Conservation (phyloP, 2,113 vertebrate genomes). For the Misgurnus mizolepis region DNA sequence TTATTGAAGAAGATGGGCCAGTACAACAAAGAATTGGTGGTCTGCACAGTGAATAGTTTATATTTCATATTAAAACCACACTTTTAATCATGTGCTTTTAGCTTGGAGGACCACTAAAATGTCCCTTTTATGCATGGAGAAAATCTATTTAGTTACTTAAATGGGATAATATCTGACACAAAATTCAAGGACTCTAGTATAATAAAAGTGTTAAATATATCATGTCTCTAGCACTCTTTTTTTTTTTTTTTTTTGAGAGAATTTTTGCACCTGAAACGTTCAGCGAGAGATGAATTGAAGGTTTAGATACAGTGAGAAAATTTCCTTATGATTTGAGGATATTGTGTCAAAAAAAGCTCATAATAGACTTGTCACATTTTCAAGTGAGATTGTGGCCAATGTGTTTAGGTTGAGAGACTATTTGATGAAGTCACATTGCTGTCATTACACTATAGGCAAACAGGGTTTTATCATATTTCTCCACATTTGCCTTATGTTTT, state of each 20-base stretch:
- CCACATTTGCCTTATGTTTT: not conserved
- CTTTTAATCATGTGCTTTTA: slow-evolving; percentile 28
- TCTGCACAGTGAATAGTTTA: slow-evolving; percentile 39
- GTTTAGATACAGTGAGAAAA: not conserved
- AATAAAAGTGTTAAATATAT: slow-evolving; percentile 6
- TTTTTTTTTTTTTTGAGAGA: not conserved
- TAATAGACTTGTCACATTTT: slow-evolving; percentile 6
- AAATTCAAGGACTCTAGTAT: not conserved
- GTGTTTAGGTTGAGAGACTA: slow-evolving; percentile 4
- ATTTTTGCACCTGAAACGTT: not conserved
- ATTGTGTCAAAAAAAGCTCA: not conserved
- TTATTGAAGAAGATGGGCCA: slow-evolving; percentile 37
- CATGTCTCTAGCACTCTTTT: not conserved
- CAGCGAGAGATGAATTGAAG: no score
- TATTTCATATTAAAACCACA: slow-evolving; percentile 50
- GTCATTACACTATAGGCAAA: not conserved
- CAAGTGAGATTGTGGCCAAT: not conserved
- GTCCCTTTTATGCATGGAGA: not conserved
- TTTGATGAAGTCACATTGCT: slow-evolving; percentile 28
- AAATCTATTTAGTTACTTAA: slow-evolving; percentile 46
- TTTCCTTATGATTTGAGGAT: not conserved
- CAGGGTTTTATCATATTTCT: not conserved
- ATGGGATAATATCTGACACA: slow-evolving; percentile 24
- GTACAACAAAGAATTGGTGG: slow-evolving; percentile 49
- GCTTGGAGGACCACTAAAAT: slow-evolving; percentile 41